Evolutionary conservation across 2,797 vertebrate genomes (phyloP).

Genomic region (Cossypha caffra): DNA sequence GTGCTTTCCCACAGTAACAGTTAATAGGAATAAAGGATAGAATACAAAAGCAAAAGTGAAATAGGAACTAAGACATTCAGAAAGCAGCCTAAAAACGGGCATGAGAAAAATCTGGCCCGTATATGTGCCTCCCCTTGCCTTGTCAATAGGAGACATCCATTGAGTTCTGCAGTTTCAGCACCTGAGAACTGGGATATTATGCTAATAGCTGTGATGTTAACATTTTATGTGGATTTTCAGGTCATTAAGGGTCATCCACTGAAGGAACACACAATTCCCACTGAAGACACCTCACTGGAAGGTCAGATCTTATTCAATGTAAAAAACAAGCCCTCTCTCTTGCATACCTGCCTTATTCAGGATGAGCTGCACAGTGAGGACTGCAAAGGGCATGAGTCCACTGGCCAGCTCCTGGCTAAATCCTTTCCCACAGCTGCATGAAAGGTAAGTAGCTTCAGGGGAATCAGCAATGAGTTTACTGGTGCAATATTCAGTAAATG

Average conservation of each 20-base stretch:
- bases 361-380: neutral
- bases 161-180: neutral
- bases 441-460: neutral
- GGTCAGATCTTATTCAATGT: neutral
- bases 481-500: neutral
- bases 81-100: neutral
- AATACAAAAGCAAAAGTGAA: neutral
- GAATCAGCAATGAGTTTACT: neutral
- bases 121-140: neutral
- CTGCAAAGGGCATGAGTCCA: neutral
- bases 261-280: neutral
- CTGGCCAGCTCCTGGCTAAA: neutral
- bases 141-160: neutral
- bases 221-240: neutral
- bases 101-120: neutral
- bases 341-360: neutral
- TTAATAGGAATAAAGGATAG: neutral
- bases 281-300: neutral
- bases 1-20: neutral
- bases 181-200: neutral
- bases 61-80: neutral
- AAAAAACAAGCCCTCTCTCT: neutral
- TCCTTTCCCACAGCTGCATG: neutral
- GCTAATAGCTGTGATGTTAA: neutral
- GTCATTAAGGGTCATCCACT: neutral